Percentiles rank a stretch among this genome's conserved stretches.
Conservation (phyloP, 1,140 invertebrate genomes). For the Drosophila sp. region DNA sequence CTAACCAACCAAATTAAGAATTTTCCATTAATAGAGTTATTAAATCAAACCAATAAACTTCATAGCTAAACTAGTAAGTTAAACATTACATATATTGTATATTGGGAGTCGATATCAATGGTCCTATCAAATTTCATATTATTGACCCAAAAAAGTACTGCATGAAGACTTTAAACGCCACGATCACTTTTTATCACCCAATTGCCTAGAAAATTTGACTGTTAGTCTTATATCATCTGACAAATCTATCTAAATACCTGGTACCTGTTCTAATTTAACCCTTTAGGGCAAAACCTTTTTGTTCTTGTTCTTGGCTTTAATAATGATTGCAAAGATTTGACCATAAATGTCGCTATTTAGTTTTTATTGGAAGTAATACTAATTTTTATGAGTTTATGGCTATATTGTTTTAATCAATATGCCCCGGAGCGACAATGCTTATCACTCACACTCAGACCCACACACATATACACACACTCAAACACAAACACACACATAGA, state of each 20-base stretch:
- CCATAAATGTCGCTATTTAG: slow-evolving; percentile 82
- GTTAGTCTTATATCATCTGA: too few species aligned
- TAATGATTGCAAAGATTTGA: slow-evolving; percentile 81
- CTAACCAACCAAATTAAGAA: too few species aligned
- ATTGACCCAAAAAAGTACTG: too few species aligned
- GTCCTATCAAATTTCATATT: too few species aligned
- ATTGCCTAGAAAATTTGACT: too few species aligned
- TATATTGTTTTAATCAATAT: slow-evolving; percentile 80
- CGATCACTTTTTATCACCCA: too few species aligned
- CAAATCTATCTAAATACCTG: background rate
- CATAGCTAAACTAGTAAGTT: too few species aligned
- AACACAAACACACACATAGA: slow-evolving; percentile 24
- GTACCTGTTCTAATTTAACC: background rate
- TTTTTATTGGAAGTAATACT: slow-evolving; percentile 82
- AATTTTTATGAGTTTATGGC: slow-evolving; percentile 80
- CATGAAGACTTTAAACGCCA: too few species aligned
- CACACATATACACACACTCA: slow-evolving; percentile 34
- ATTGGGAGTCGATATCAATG: too few species aligned
- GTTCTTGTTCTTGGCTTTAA: slow-evolving; percentile 45
- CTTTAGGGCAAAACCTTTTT: background rate
- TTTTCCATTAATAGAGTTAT: too few species aligned
- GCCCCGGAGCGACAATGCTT: slow-evolving; percentile 54
- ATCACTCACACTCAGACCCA: slow-evolving; percentile 49
- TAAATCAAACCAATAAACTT: too few species aligned
- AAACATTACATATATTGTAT: too few species aligned